phyloP scores from a whole-genome alignment of 92 coral and sea anemone genomes.

The Palythoa heliodiscus region DNA sequence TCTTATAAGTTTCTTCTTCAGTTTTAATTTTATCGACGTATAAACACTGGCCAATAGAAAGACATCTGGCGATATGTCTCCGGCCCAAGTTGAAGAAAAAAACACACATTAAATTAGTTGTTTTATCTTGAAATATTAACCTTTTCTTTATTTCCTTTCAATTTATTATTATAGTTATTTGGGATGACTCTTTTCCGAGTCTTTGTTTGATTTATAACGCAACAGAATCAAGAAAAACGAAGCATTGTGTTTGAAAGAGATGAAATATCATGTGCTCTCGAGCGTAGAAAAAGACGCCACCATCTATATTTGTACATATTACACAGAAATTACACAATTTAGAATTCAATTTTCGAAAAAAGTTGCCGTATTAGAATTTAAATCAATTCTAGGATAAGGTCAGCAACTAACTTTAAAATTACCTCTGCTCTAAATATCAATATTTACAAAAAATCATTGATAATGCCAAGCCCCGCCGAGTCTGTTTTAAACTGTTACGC shows the following conservation, averaged over 20 bases:
- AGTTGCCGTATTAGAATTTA: background rate
- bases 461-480: background rate
- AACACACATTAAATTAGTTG: no score
- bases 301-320: conserved; percentile 1
- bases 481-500: conserved; percentile 8
- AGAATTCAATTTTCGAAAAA: background rate
- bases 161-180: background rate
- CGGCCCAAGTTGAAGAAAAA: background rate
- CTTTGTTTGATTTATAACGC: conserved; percentile 5
- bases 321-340: conserved; percentile 10
- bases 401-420: background rate
- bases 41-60: no score
- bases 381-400: background rate
- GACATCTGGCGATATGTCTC: no score
- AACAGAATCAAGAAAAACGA: conserved; percentile 1
- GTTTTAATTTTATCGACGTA: no score
- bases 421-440: background rate
- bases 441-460: background rate
- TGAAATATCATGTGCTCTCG: conserved; percentile 54
- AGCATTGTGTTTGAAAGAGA: conserved; percentile 7
- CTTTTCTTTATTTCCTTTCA: background rate
- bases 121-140: background rate
- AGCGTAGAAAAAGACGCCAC: conserved; percentile 80
- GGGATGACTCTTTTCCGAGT: background rate
- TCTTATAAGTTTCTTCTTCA: no score